Percentiles rank a stretch among this genome's conserved stretches.
Conservation (phyloP, 2,888 invertebrate genomes). For the Odontocolon sp. region DNA sequence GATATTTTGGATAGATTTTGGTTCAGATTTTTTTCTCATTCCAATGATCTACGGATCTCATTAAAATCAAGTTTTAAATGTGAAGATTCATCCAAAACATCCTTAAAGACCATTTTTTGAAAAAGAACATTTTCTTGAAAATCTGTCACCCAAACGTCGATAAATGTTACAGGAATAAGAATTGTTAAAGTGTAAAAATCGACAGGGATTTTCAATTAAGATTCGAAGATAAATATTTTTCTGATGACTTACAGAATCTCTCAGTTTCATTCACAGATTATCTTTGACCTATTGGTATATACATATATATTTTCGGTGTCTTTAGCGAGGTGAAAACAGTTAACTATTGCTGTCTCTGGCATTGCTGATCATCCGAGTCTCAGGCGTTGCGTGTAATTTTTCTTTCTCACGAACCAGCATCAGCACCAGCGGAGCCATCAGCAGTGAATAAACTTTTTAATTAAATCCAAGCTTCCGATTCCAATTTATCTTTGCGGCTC, state of each 20-base stretch:
- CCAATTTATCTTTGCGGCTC: slow-evolving; percentile 75
- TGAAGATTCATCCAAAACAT: no score
- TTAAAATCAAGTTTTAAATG: no score
- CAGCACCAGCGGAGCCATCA: slow-evolving; percentile 43
- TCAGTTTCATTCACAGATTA: slow-evolving; percentile 35
- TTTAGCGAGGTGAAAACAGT: slow-evolving; percentile 48
- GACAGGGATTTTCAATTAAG: slow-evolving; percentile 16
- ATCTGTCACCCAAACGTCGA: no score
- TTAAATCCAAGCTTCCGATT: slow-evolving; percentile 77
- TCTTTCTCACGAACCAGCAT: no score
- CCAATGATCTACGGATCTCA: no score
- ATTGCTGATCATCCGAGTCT: slow-evolving; percentile 57
- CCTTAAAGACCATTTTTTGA: no score
- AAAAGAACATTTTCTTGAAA: no score
- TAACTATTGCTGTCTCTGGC: slow-evolving; percentile 2
- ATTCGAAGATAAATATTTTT: slow-evolving; percentile 31
- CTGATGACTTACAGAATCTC: slow-evolving; percentile 7
- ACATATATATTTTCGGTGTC: slow-evolving; percentile 54
- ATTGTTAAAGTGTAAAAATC: no score
- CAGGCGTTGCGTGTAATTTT: slow-evolving; percentile 56
- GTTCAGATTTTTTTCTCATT: no score
- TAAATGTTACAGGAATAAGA: no score
- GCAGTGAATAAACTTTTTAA: slow-evolving; percentile 75
- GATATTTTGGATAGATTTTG: no score
- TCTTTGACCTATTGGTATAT: slow-evolving; percentile 52